Evolutionary conservation across 1,140 invertebrate species (phyloP), one percentile per base, ranked within the genome.

Genomic region (Stegodyphus dumicola): DNA sequence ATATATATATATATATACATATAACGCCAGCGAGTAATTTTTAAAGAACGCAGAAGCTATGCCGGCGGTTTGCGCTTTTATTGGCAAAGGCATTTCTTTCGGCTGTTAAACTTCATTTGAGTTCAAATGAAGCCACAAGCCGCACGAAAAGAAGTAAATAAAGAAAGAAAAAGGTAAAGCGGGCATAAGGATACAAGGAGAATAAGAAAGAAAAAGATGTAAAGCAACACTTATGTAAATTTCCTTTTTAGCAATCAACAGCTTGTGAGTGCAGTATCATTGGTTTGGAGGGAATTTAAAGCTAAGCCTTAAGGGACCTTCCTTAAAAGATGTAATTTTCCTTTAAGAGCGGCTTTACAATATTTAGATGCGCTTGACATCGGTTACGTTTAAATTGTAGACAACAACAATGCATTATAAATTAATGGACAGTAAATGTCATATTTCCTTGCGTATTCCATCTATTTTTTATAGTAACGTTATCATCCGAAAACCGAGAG

Each of bases 51-150:
- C 74, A 83, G 71, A 6, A 17, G 7, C 60, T 17, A 53, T 49
- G 60, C 70, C 66, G 56, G 65, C 80, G 81, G n/a, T 76, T 76
- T 76, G 81, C 64, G 81, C 81, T 77, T 77, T 85, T 85, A 85
- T 85, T 85, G 81, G 69, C 73, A 85, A 85, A 69, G 13, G 65
- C 74, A 69, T 85, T 85, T 85, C 81, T 85, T 77, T 85, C 81
- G 81, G 52, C 70, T 85, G 73, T 85, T 85, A 83, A 83, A 83
- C 80, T 83, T 83, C 80, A 83, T 83, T 83, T 83, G 71, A 53
- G 33, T 49, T 75, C 80, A 83, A 83, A 83, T 83, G 80, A 83
- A 83, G 80, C 80, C 80, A 83, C 70, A 83, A 83, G 80, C 80
- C 10, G 17, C 15, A 9, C 48, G 17, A 17, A 83, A 77, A 69